Conservation (phyloP, 2,113 vertebrate species). For the Melanerpes aurifrons region DNA sequence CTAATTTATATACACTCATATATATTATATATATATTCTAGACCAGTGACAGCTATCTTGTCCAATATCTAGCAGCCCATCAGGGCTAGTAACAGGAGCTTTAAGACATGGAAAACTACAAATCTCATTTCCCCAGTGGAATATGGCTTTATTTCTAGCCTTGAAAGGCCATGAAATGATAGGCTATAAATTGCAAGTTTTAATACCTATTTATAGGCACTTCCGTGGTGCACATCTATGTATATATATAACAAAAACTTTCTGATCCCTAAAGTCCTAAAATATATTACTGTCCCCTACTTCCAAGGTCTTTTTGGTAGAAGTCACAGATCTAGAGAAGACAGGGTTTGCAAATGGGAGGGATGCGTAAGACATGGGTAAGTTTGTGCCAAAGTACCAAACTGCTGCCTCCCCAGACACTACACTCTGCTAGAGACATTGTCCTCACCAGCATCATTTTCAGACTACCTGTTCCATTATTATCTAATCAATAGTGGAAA, state of each 20-base stretch:
- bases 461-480: not conserved
- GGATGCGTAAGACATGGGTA: not conserved
- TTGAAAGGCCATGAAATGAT: slow-evolving; percentile 66
- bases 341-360: not conserved
- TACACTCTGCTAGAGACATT: not conserved
- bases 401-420: not conserved
- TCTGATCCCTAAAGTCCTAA: slow-evolving; percentile 50
- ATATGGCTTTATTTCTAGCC: slow-evolving; percentile 58
- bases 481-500: not conserved
- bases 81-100: slow-evolving; percentile 35
- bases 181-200: slow-evolving; percentile 65
- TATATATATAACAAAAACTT: slow-evolving; percentile 49
- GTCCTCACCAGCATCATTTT: not conserved
- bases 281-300: slow-evolving; percentile 52
- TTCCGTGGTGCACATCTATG: slow-evolving; percentile 17
- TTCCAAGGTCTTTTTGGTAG: slow-evolving; percentile 45
- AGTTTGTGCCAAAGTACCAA: not conserved
- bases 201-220: slow-evolving; percentile 68
- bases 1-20: slow-evolving; percentile 39
- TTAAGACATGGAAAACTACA: slow-evolving; percentile 57
- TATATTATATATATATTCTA: not conserved
- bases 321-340: slow-evolving; percentile 9
- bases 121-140: slow-evolving; percentile 63
- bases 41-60: not conserved
- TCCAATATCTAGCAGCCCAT: slow-evolving; percentile 25